These are phyloP conservation scores for Dreissena rostriformis DNA, from an alignment of 1,140 invertebrate genomes.

Conservation along the genomic window DNA sequence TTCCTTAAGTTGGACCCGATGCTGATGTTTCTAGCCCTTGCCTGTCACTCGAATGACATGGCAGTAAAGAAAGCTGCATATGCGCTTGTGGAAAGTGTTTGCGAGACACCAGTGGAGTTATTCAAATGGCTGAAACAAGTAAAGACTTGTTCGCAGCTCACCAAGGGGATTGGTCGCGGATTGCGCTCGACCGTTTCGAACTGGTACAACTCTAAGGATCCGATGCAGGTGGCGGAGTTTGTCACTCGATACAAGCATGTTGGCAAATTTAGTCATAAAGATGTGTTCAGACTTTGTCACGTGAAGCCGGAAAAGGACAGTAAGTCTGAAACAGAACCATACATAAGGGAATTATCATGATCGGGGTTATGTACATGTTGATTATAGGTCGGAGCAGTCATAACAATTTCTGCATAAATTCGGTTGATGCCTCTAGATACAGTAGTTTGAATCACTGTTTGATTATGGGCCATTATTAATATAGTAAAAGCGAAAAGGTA, in stretches of 20 bases:
- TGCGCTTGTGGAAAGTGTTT: slow-evolving; percentile 82
- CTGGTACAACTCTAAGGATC: slow-evolving; percentile 85
- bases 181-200: slow-evolving; percentile 83
- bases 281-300: slow-evolving; percentile 86
- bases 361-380: no score
- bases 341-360: no score
- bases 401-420: no score
- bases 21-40: slow-evolving; percentile 85
- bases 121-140: slow-evolving; percentile 85
- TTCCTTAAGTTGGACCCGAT: slow-evolving; percentile 80
- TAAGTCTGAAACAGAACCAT: slow-evolving; percentile 64
- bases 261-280: slow-evolving; percentile 86
- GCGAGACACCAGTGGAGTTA: slow-evolving; percentile 83
- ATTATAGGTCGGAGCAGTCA: no score
- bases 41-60: slow-evolving; percentile 76
- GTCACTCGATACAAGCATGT: slow-evolving; percentile 84
- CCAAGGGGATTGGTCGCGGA: slow-evolving; percentile 84
- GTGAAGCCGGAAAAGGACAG: slow-evolving; percentile 82
- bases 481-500: no score
- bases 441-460: no score
- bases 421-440: no score
- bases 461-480: no score
- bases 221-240: slow-evolving; percentile 84
- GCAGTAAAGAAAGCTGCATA: slow-evolving; percentile 83
- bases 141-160: slow-evolving; percentile 81